phyloP scores from a whole-genome alignment of 2,888 invertebrate genomes.

The Plebejus anna region DNA sequence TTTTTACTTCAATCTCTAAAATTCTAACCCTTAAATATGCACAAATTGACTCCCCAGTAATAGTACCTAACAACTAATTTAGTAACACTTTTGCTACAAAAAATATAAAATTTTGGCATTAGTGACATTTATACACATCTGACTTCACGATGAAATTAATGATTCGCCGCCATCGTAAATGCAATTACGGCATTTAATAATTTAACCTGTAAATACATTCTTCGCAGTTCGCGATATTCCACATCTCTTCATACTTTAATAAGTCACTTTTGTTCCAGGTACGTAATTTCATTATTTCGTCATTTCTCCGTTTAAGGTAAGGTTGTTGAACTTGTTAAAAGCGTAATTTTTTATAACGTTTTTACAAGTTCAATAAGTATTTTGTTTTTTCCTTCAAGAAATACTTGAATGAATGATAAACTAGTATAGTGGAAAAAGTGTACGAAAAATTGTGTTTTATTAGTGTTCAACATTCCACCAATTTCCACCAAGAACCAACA shows the following conservation, averaged over 20 bases:
- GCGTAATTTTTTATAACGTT: conserved; percentile 19
- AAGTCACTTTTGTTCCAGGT: conserved; percentile 24
- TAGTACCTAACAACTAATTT: no score
- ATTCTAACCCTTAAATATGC: no score
- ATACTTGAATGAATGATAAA: neutral
- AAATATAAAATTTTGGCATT: neutral
- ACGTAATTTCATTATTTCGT: conserved; percentile 18
- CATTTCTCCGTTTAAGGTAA: conserved; percentile 19
- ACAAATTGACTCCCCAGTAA: no score
- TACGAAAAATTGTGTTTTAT: no score
- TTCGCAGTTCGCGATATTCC: conserved; percentile 18
- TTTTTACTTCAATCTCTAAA: no score
- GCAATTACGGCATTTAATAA: conserved; percentile 10
- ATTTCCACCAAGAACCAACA: no score
- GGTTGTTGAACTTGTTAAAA: conserved; percentile 23
- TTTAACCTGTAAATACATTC: conserved; percentile 19
- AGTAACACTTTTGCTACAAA: no score
- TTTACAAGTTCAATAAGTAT: neutral
- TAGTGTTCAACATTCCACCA: no score
- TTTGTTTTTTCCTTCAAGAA: neutral
- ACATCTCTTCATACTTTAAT: conserved; percentile 20
- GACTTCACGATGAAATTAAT: neutral
- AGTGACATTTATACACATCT: neutral
- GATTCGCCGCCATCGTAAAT: neutral
- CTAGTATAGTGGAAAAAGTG: no score